Conservation (phyloP, 2,888 invertebrate species). For the Xanthorhoe spadicearia region DNA sequence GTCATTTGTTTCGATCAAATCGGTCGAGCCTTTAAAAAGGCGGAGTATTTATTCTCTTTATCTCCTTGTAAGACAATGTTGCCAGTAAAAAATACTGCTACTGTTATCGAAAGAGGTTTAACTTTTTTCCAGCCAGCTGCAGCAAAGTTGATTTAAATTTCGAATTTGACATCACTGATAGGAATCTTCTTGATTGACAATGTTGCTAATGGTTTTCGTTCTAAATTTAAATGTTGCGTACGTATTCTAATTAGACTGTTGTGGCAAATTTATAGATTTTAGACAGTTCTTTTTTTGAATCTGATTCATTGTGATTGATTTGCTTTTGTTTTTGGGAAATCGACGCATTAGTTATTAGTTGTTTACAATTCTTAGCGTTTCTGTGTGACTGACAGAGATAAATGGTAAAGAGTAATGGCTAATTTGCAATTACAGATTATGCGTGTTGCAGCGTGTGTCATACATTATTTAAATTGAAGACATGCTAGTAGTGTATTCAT, state of each 20-base stretch:
- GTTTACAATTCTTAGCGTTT: constrained; percentile 8
- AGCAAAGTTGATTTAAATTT: constrained; percentile 26
- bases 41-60: constrained; percentile 27
- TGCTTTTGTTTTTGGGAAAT: constrained; percentile 19
- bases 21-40: constrained; percentile 28
- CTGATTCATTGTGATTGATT: constrained; percentile 15
- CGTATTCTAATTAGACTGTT: constrained; percentile 14
- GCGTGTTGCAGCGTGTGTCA: neutral
- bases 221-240: constrained; percentile 22
- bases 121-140: constrained; percentile 20
- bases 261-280: constrained; percentile 15
- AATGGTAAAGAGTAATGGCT: neutral
- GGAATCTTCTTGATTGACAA: constrained; percentile 33
- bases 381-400: constrained; percentile 23
- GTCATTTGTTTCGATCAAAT: constrained; percentile 42
- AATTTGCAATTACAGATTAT: neutral
- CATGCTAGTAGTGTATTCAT: neutral
- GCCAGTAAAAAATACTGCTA: constrained; percentile 10
- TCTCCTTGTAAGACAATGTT: constrained; percentile 29
- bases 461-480: neutral
- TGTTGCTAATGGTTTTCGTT: constrained; percentile 35
- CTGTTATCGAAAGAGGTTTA: constrained; percentile 27
- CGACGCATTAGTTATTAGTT: constrained; percentile 4
- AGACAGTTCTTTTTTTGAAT: constrained; percentile 13
- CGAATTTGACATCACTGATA: constrained; percentile 28